Evolutionary conservation across 2,113 vertebrate genomes (phyloP).

Genomic region (Protomyctophum bolini): DNA sequence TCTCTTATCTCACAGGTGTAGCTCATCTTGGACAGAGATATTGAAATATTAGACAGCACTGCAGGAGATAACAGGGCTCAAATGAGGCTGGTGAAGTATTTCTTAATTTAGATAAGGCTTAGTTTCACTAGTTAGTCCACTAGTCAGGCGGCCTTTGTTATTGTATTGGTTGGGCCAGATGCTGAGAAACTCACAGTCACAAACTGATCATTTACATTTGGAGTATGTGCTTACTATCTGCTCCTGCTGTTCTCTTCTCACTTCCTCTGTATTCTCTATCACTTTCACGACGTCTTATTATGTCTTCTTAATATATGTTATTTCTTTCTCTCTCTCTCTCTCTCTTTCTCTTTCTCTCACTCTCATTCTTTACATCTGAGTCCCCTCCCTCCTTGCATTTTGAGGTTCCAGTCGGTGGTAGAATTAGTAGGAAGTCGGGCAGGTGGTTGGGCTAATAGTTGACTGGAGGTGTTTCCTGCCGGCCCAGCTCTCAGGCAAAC

Average conservation of each 20-base stretch:
- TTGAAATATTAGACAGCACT: slow-evolving; percentile 8
- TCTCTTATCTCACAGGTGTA: neutral
- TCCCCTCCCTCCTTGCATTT: neutral
- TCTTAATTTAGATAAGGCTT: neutral
- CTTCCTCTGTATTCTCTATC: no score
- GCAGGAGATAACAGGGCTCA: slow-evolving; percentile 1
- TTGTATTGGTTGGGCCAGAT: neutral
- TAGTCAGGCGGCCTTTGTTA: neutral
- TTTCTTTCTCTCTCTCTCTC: neutral
- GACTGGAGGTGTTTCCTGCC: slow-evolving; percentile 61
- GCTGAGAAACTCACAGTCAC: neutral
- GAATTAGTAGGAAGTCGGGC: slow-evolving; percentile 46
- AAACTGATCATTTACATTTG: neutral
- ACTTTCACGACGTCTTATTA: no score
- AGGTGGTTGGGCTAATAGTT: slow-evolving; percentile 54
- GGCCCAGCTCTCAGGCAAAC: slow-evolving; percentile 43
- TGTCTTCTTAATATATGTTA: no score
- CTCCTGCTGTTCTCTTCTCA: no score
- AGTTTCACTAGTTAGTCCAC: neutral
- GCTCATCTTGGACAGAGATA: slow-evolving; percentile 13
- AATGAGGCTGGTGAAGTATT: neutral
- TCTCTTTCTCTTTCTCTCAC: neutral
- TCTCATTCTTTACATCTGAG: neutral
- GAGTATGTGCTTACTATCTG: neutral
- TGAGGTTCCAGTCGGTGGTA: slow-evolving; percentile 1